These are phyloP conservation scores for Aleiodes testaceus DNA, from an alignment of 2,888 invertebrate species.

Conservation along the genomic window DNA sequence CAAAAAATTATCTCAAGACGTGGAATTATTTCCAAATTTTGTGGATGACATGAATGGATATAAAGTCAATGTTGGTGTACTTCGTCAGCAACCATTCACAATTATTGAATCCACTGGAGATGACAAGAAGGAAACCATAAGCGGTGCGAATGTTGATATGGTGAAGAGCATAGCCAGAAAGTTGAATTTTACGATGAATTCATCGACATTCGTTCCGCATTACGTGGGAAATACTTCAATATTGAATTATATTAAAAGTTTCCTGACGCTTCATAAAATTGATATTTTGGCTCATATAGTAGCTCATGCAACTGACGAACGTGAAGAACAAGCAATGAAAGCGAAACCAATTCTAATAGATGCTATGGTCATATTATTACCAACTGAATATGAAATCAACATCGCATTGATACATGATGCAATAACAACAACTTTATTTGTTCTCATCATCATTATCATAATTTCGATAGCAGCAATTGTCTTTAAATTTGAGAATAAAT, in stretches of 20 bases:
- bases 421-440: slow-evolving; percentile 15
- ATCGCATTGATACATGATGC: slow-evolving; percentile 4
- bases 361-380: slow-evolving; percentile 47
- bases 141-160: slow-evolving; percentile 36
- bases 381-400: slow-evolving; percentile 23
- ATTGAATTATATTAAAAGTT: background rate
- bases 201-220: background rate
- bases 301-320: too few species aligned
- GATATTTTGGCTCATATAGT: too few species aligned
- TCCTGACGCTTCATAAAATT: too few species aligned
- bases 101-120: background rate
- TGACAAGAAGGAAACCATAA: background rate
- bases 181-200: slow-evolving; percentile 51
- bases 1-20: slow-evolving; percentile 17
- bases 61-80: slow-evolving; percentile 34
- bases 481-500: slow-evolving; percentile 34
- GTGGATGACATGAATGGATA: slow-evolving; percentile 51
- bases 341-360: slow-evolving; percentile 21
- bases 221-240: background rate
- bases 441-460: slow-evolving; percentile 26
- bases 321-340: background rate
- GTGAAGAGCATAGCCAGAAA: slow-evolving; percentile 23
- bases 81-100: slow-evolving; percentile 37
- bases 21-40: slow-evolving; percentile 52
- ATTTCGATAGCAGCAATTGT: slow-evolving; percentile 29